These are phyloP conservation scores for Labeo catla DNA, from an alignment of 2,113 vertebrate species.

Conservation along the genomic window DNA sequence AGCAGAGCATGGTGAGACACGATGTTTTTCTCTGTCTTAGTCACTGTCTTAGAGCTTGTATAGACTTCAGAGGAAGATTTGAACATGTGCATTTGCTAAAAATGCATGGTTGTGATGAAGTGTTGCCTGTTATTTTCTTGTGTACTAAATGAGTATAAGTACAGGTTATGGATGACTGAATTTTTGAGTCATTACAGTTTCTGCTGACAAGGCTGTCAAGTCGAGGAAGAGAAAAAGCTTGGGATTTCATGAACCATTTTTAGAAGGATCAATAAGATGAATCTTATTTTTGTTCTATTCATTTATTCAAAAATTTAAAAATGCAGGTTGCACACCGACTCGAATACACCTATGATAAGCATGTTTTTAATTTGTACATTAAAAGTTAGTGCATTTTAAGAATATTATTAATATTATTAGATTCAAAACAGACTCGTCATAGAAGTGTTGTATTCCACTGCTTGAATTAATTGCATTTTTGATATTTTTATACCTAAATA, in stretches of 20 bases:
- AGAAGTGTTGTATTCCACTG: neutral
- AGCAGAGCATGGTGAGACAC: slow-evolving; percentile 58
- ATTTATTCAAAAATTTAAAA: neutral
- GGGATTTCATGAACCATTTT: neutral
- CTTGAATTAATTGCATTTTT: neutral
- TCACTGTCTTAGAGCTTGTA: neutral
- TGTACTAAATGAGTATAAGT: neutral
- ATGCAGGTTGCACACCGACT: neutral
- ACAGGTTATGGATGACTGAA: neutral
- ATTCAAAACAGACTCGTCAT: neutral
- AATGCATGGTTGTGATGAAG: neutral
- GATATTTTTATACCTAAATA: neutral
- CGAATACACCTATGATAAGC: neutral
- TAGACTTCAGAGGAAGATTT: neutral
- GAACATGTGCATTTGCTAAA: neutral
- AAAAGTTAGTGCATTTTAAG: neutral
- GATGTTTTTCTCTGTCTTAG: neutral
- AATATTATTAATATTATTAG: neutral
- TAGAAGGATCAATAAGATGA: neutral
- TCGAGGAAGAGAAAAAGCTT: neutral
- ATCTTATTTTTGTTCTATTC: neutral
- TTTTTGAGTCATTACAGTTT: slow-evolving; percentile 10
- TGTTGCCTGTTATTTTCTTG: neutral
- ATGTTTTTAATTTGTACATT: neutral
- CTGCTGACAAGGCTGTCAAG: slow-evolving; percentile 9